These are phyloP conservation scores for Heliconius hortense DNA, from an alignment of 2,888 invertebrate genomes.

Conservation along the genomic window DNA sequence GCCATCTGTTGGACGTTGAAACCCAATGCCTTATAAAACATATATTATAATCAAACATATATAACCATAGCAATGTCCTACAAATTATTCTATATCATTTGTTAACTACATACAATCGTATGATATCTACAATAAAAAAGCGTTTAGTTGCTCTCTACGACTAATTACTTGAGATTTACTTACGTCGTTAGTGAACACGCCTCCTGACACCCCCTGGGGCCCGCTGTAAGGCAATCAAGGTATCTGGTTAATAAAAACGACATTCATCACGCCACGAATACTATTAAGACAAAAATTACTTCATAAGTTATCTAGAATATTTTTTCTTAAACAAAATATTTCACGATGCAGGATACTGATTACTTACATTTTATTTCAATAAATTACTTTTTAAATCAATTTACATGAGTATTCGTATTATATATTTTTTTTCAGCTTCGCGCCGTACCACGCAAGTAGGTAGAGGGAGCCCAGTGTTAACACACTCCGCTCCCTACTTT, in stretches of 20 bases:
- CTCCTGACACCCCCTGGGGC: constrained; percentile 12
- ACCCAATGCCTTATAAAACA: neutral
- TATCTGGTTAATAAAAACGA: constrained; percentile 25
- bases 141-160: constrained; percentile 20
- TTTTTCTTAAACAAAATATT: neutral
- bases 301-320: neutral
- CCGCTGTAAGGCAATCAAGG: constrained; percentile 20
- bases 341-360: no score
- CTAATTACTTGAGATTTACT: constrained; percentile 32
- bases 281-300: neutral
- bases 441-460: no score
- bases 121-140: constrained; percentile 4
- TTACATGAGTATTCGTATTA: no score
- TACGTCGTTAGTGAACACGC: constrained; percentile 25
- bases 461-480: no score
- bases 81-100: constrained; percentile 14
- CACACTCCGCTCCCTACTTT: no score
- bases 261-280: constrained; percentile 13
- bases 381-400: no score
- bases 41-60: no score
- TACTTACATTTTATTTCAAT: no score
- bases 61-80: neutral
- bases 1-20: neutral
- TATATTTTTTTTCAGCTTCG: no score
- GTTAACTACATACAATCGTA: constrained; percentile 20